Base-by-base conservation (phyloP, 2,797 vertebrate genomes). In the Gambusia yucatana region DNA sequence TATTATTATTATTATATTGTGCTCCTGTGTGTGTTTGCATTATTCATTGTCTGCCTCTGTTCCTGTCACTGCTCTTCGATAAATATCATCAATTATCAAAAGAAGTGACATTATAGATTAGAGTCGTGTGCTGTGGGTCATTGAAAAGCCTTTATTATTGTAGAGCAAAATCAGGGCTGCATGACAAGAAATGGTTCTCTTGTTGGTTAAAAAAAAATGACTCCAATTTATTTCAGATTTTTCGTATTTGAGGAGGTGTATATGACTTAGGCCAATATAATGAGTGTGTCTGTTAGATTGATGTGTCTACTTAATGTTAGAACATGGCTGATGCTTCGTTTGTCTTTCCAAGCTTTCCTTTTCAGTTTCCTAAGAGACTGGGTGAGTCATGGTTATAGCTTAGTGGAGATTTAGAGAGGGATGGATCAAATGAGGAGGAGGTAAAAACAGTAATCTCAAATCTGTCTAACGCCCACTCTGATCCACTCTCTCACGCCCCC, bases 21-120 rank as follows among this genome's bases (percentile, higher is more conserved):
- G 46, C 63, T 67, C 36, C 17, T 30, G 33, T 48, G 30, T 33
- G 46, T 36, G 70, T 48, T 33, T 16, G 20, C 28, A 48, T 33
- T n/a, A 44, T 47, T 9, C 28, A 72, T 6, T 41, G 28, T 33
- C 75, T 83, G 79, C 90, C 90, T 89, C 89, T 91, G 90, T 89
- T 87, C 72, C 86, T 82, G 85, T 92, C 91, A 82, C 84, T 72
- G 72, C 75, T 86, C 75, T 76, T 61, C 28, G 85, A 87, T 86
- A 90, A 94, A 93, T 87, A 92, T 86, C 85, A 94, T 93, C 88
- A 88, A 93, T 93, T 92, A 93, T 78, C 39, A 43, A 75, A 77
- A 70, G 71, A 76, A 77, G 83, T 73, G 81, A 82, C 78, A 65
- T 87, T 80, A 82, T 83, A 82, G 77, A 88, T 89, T 77, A 77